Evolutionary conservation across 2,113 vertebrate species (phyloP).

Genomic region (Nothobranchius kuhntae): DNA sequence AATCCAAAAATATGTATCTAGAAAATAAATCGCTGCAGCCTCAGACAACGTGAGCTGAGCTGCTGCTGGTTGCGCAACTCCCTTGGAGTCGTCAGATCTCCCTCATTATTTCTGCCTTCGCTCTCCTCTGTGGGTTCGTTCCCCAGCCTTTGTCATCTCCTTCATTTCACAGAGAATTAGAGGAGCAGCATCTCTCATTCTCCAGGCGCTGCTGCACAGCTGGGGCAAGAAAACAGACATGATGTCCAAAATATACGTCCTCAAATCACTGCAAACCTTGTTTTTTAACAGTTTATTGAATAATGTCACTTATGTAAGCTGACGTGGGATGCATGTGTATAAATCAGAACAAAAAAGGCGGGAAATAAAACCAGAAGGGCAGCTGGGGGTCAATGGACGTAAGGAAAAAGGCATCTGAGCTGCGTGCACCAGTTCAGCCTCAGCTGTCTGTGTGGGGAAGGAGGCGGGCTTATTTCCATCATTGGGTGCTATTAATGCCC

Average conservation of each 20-base stretch:
- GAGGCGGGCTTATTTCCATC: constrained; percentile 62
- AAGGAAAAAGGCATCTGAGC: constrained; percentile 50
- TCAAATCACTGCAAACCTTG: constrained; percentile 24
- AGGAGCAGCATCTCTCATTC: constrained; percentile 40
- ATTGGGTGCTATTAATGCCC: constrained; percentile 61
- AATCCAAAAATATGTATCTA: constrained; percentile 49
- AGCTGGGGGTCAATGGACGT: constrained; percentile 50
- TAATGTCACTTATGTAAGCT: constrained; percentile 53
- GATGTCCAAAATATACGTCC: constrained; percentile 15
- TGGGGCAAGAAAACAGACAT: constrained; percentile 25
- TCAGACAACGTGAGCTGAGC: constrained; percentile 61
- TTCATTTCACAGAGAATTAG: constrained; percentile 41
- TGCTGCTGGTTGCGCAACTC: constrained; percentile 69
- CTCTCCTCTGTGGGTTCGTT: constrained; percentile 66
- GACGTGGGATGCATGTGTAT: constrained; percentile 34
- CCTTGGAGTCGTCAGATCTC: constrained; percentile 63
- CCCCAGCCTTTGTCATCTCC: constrained; percentile 62
- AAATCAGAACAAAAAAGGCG: constrained; percentile 28
- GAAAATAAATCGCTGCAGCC: constrained; percentile 48
- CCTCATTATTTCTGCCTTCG: constrained; percentile 71
- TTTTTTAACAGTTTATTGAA: constrained; percentile 20
- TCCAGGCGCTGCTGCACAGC: constrained; percentile 5
- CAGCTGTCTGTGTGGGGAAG: constrained; percentile 59
- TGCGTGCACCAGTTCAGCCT: constrained; percentile 40
- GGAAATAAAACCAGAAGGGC: constrained; percentile 44